Percentiles rank a stretch among this genome's conserved stretches.
phyloP scores from a whole-genome alignment of 37 sponge, comb jelly and placozoan species.

The Cladorhizidae sp. region DNA sequence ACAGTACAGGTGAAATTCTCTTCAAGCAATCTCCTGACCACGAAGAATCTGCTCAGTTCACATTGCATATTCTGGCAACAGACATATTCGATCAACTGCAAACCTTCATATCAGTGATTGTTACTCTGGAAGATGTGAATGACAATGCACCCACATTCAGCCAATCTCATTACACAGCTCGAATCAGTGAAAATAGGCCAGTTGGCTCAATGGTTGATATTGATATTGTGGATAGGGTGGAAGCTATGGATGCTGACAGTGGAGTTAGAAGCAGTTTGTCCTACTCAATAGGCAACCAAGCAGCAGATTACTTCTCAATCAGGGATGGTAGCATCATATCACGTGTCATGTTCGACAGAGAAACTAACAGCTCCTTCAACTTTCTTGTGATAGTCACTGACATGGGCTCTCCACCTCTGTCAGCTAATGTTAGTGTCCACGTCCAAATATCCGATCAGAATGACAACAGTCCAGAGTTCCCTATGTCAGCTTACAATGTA shows the following conservation, averaged over 20 bases:
- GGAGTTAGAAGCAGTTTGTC: conserved; percentile 48
- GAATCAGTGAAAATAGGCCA: conserved; percentile 43
- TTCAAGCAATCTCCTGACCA: conserved; percentile 41
- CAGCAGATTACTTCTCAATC: conserved; percentile 37
- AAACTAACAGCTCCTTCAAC: conserved; percentile 32
- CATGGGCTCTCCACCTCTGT: conserved; percentile 33
- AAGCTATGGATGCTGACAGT: conserved; percentile 61
- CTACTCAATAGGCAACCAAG: conserved; percentile 34
- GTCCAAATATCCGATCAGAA: conserved; percentile 67
- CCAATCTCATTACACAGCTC: conserved; percentile 3
- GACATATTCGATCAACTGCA: conserved; percentile 31
- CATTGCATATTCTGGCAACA: conserved; percentile 30
- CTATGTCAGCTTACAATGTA: conserved; percentile 13
- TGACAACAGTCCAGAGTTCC: conserved; percentile 78
- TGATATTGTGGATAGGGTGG: conserved; percentile 5
- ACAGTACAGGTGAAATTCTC: conserved; percentile 52
- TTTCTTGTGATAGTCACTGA: conserved; percentile 65
- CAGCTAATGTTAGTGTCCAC: conserved; percentile 30
- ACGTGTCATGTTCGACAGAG: conserved; percentile 49
- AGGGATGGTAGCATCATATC: conserved; percentile 49
- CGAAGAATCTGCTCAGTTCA: conserved; percentile 20
- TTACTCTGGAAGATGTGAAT: conserved; percentile 59
- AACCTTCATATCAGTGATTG: conserved; percentile 28
- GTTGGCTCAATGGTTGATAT: conserved; percentile 28
- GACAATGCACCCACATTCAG: conserved; percentile 63